These are phyloP conservation scores for Channa argus DNA, from an alignment of 2,113 vertebrate genomes.

Conservation along the genomic window DNA sequence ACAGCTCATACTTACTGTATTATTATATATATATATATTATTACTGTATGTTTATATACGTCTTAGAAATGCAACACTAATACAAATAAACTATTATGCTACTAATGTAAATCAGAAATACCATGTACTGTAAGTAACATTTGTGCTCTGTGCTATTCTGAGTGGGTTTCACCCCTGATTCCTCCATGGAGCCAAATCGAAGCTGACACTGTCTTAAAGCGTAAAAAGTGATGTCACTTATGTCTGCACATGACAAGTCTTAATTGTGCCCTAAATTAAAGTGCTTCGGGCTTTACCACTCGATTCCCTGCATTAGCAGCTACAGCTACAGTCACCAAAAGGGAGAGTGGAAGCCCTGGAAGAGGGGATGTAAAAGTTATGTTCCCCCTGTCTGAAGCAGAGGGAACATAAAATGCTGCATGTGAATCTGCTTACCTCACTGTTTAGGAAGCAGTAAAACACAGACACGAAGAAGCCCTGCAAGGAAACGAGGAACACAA, in stretches of 20 bases:
- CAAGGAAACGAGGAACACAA: slow-evolving; percentile 41
- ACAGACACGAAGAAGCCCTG: slow-evolving; percentile 95
- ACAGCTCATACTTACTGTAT: no score
- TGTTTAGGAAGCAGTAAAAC: slow-evolving; percentile 95
- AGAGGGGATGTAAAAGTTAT: not conserved
- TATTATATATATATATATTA: no score
- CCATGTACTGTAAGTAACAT: not conserved
- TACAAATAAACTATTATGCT: no score
- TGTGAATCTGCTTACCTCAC: slow-evolving; percentile 86
- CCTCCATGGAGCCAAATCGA: slow-evolving; percentile 42
- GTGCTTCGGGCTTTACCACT: slow-evolving; percentile 15
- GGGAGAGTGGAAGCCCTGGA: slow-evolving; percentile 1
- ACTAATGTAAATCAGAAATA: no score
- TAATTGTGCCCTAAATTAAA: slow-evolving; percentile 65
- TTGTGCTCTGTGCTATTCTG: slow-evolving; percentile 36
- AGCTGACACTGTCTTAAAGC: slow-evolving; percentile 57
- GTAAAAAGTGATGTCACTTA: slow-evolving; percentile 66
- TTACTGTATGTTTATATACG: no score
- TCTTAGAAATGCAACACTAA: no score
- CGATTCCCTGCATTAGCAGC: not conserved
- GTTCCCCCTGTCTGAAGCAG: slow-evolving; percentile 2
- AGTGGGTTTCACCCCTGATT: slow-evolving; percentile 45
- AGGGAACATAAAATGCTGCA: slow-evolving; percentile 20
- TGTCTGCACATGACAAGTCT: slow-evolving; percentile 46
- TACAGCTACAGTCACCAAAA: slow-evolving; percentile 28